Percentiles rank a stretch among this genome's conserved stretches.
These are phyloP conservation scores for Schizopygopsis pylzovi DNA, from an alignment of 2,797 vertebrate species.

Conservation along the genomic window DNA sequence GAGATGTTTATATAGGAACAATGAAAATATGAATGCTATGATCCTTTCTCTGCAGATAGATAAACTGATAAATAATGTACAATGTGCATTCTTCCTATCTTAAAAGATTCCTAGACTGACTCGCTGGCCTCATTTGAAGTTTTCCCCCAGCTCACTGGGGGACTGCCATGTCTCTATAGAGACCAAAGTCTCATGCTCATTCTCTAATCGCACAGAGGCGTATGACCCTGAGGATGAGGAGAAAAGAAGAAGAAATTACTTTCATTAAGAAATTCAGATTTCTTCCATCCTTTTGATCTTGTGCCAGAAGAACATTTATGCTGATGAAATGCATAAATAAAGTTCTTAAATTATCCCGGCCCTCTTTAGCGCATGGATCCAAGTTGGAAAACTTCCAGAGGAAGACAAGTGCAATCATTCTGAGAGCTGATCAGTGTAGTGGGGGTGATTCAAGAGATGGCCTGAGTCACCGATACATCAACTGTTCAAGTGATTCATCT, in stretches of 20 bases:
- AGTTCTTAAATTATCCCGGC: conserved; percentile 81
- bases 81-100: conserved; percentile 54
- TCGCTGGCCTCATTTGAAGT: conserved; percentile 68
- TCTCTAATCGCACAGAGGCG: conserved; percentile 79
- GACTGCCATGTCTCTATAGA: conserved; percentile 71
- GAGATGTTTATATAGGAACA: conserved; percentile 27
- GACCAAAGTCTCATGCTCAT: conserved; percentile 74
- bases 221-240: conserved; percentile 83
- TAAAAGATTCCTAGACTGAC: conserved; percentile 78
- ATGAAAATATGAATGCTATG: conserved; percentile 17
- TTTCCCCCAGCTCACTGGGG: conserved; percentile 64
- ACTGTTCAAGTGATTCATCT: conserved; percentile 57
- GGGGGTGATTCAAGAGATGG: conserved; percentile 74
- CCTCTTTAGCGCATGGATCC: conserved; percentile 74
- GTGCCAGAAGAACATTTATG: conserved; percentile 85
- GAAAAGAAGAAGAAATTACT: conserved; percentile 85
- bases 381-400: conserved; percentile 82
- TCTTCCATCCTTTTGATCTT: conserved; percentile 81
- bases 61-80: conserved; percentile 53
- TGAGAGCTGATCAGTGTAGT: conserved; percentile 74
- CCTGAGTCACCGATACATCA: conserved; percentile 62
- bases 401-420: conserved; percentile 79
- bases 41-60: conserved; percentile 43
- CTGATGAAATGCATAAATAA: conserved; percentile 87
- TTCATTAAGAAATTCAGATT: conserved; percentile 87